A percentile compares a stretch with the other conserved stretches of the same genome.
These are phyloP conservation scores for Dicrurus megarhynchus DNA, from an alignment of 2,113 vertebrate species.

Conservation along the genomic window DNA sequence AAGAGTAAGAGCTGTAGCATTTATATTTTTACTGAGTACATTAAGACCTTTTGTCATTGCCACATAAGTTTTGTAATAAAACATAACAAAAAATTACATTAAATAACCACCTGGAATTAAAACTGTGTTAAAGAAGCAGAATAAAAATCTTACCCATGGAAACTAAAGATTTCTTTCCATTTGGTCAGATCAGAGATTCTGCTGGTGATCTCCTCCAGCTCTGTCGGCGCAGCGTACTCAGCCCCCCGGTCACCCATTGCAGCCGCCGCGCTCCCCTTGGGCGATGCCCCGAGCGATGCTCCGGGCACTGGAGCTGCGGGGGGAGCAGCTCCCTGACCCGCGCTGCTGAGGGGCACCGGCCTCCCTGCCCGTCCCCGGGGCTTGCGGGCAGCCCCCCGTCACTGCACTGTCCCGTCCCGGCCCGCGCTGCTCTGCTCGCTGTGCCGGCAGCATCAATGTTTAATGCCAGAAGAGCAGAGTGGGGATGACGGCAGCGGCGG, in stretches of 20 bases:
- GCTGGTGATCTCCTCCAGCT: constrained; percentile 69
- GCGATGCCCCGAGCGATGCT: neutral
- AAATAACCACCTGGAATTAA: neutral
- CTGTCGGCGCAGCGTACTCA: neutral
- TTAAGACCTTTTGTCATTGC: neutral
- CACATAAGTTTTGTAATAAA: neutral
- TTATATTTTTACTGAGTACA: neutral
- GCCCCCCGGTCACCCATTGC: rapidly evolving
- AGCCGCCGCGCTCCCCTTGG: neutral
- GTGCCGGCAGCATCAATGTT: constrained; percentile 28
- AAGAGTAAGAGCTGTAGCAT: neutral
- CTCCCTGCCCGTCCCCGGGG: neutral
- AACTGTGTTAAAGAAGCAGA: neutral
- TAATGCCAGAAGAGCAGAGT: constrained; percentile 2
- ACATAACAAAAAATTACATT: neutral
- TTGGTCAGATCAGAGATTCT: constrained; percentile 74
- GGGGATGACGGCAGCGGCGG: neutral
- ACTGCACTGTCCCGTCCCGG: too few species aligned
- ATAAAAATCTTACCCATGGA: constrained; percentile 60
- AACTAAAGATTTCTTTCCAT: constrained; percentile 79
- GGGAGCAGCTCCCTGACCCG: neutral
- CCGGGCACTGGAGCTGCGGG: rapidly evolving
- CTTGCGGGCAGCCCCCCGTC: neutral
- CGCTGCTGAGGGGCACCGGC: neutral
- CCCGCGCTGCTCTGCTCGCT: neutral